A percentile compares a stretch with the other conserved stretches of the same genome.
phyloP scores from a whole-genome alignment of 2,888 invertebrate genomes.

The Brenthis daphne region DNA sequence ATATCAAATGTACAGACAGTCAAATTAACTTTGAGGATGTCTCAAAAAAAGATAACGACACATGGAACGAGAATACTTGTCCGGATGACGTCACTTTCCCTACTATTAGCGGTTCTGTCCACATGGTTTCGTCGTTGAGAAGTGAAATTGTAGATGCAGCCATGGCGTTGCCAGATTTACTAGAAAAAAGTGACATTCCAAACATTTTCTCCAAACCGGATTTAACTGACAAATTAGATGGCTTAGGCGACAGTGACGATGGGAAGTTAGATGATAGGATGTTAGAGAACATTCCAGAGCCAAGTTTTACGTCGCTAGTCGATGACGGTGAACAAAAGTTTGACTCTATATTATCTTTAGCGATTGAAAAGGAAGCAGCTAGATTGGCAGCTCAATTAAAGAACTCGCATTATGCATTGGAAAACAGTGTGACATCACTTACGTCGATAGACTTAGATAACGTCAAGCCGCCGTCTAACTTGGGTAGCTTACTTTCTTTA shows the following conservation, averaged over 20 bases:
- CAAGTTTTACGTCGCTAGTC: constrained; percentile 62
- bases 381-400: constrained; percentile 80
- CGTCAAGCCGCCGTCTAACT: constrained; percentile 88
- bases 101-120: constrained; percentile 89
- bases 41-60: constrained; percentile 76
- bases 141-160: constrained; percentile 79
- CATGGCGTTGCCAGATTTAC: constrained; percentile 64
- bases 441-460: constrained; percentile 87
- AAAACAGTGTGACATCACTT: constrained; percentile 83
- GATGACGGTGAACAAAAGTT: constrained; percentile 80
- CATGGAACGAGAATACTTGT: constrained; percentile 91
- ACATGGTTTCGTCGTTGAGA: constrained; percentile 86
- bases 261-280: constrained; percentile 45
- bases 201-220: constrained; percentile 63
- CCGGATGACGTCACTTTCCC: constrained; percentile 92
- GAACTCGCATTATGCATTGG: constrained; percentile 66
- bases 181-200: constrained; percentile 64
- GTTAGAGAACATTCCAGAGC: constrained; percentile 59
- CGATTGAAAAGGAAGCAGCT: constrained; percentile 89
- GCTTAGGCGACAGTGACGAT: constrained; percentile 47
- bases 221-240: constrained; percentile 63
- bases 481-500: constrained; percentile 85
- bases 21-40: constrained; percentile 45
- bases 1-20: constrained; percentile 51
- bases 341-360: constrained; percentile 86